Evolutionary conservation across 2,888 invertebrate species (phyloP).

Genomic region (Callimorpha dominula): DNA sequence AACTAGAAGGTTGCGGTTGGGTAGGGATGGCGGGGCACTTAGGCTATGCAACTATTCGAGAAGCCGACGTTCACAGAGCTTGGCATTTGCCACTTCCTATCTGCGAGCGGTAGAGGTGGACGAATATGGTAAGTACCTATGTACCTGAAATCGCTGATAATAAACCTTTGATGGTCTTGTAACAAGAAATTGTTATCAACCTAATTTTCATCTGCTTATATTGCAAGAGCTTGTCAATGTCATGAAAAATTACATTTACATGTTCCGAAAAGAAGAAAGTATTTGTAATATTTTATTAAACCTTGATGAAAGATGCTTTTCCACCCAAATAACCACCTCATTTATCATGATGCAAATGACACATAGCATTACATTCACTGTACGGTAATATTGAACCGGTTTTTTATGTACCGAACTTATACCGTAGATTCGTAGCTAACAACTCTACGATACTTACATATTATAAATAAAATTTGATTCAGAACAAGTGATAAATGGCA

Average conservation of each 20-base stretch:
- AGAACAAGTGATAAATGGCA: conserved; percentile 44
- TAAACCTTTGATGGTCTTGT: conserved; percentile 18
- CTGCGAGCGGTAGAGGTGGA: conserved; percentile 33
- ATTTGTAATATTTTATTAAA: not conserved
- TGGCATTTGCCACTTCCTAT: conserved; percentile 50
- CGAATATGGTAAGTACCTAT: conserved; percentile 12
- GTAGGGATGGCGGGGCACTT: conserved; percentile 57
- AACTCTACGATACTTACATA: too few species aligned
- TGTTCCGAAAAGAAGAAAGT: not conserved
- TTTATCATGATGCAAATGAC: too few species aligned
- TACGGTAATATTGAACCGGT: not conserved
- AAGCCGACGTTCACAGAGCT: conserved; percentile 51
- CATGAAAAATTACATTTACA: not conserved
- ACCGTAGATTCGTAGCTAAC: too few species aligned
- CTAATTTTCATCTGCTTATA: not conserved
- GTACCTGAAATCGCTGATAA: conserved; percentile 19
- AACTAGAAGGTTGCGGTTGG: conserved; percentile 63
- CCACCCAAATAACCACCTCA: not conserved
- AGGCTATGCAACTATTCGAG: conserved; percentile 69
- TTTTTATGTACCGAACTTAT: too few species aligned
- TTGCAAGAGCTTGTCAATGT: too few species aligned
- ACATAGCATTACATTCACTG: not conserved
- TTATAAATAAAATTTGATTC: not conserved
- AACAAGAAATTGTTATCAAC: not conserved
- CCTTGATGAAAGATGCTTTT: not conserved